Evolutionary conservation across 2,888 invertebrate species (phyloP).

Genomic region (Sphaerophoria taeniata): DNA sequence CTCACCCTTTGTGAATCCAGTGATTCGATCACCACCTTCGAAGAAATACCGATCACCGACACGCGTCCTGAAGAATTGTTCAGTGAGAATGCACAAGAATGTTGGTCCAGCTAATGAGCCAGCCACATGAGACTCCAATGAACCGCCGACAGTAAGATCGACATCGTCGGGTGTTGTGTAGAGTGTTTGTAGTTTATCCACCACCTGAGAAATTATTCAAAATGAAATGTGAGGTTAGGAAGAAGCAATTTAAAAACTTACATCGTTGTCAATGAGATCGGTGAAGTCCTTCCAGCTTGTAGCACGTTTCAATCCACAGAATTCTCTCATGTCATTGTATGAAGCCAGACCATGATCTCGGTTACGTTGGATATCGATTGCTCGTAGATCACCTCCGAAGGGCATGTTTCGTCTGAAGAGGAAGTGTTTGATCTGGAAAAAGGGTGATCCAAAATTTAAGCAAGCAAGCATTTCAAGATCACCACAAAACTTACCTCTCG

Average conservation of each 20-base stretch:
- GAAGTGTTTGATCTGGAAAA: slow-evolving; percentile 86
- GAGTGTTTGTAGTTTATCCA: slow-evolving; percentile 86
- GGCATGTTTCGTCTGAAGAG: slow-evolving; percentile 88
- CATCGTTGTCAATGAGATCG: slow-evolving; percentile 87
- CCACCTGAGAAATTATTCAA: slow-evolving; percentile 79
- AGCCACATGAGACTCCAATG: slow-evolving; percentile 89
- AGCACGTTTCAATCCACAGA: slow-evolving; percentile 89
- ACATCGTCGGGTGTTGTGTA: slow-evolving; percentile 92
- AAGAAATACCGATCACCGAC: slow-evolving; percentile 95
- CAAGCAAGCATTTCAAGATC: not conserved
- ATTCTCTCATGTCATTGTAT: slow-evolving; percentile 90
- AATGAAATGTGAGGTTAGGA: not conserved
- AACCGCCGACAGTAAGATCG: slow-evolving; percentile 93
- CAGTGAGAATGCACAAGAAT: slow-evolving; percentile 93
- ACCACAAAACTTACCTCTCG: slow-evolving; percentile 77
- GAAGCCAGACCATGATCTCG: slow-evolving; percentile 93
- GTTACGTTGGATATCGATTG: slow-evolving; percentile 93
- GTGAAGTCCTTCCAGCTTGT: slow-evolving; percentile 87
- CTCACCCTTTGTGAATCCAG: slow-evolving; percentile 86
- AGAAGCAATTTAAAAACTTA: slow-evolving; percentile 35
- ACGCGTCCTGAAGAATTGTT: slow-evolving; percentile 93
- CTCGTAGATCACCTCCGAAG: slow-evolving; percentile 91
- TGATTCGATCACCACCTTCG: slow-evolving; percentile 86
- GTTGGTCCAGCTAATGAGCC: slow-evolving; percentile 93
- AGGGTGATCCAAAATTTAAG: not conserved